Base-by-base conservation (phyloP, 2,113 vertebrate genomes). In the Ahaetulla prasina region DNA sequence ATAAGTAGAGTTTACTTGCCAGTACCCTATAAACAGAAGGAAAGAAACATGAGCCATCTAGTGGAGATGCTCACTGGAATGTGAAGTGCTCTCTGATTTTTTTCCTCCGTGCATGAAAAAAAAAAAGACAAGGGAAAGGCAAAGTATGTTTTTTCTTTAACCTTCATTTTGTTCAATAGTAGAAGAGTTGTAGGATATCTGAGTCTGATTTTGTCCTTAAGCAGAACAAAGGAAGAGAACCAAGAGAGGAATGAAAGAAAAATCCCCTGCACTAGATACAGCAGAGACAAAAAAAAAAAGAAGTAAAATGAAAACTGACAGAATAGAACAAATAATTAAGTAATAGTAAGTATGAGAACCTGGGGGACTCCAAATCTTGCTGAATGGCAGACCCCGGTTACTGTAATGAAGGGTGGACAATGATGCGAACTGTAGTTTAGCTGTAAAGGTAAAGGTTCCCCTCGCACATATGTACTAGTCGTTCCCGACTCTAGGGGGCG, bases 11-110 rank as follows among this genome's bases (percentile, higher is more conserved):
- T 92, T 90, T 35, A 43, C 87, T 55, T 49, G 93, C 52, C 68
- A 68, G 30, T 4, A 68, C 30, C 2, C 30, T 14, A 39, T 35
- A 80, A 22, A 80, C 35, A 80, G 68, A 25, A 89, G 2, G 27
- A 88, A 90, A 53, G 94, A 12, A 85, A 89, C 23, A 88, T 53
- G 93, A 92, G 96, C 95, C 95, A 94, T 88, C 94, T 95, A 94
- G 94, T 90, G 94, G 94, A 54, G 4, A 35, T 43, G 22, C 11
- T 11, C 9, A 52, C 89, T 39, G 12, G 2, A 12, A 50, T 0
- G 0, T 57, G 47, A 55, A 12, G 6, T 1, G 3, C 11, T 49
- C 0, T 0, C 3, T 30, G 86, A 39, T 30, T 6, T 52, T 52
- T 90, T 93, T 57, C 35, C 14, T 14, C 47, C 3, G 23, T 35